phyloP scores from a whole-genome alignment of 2,113 vertebrate genomes.

The Odocoileus hemionus region DNA sequence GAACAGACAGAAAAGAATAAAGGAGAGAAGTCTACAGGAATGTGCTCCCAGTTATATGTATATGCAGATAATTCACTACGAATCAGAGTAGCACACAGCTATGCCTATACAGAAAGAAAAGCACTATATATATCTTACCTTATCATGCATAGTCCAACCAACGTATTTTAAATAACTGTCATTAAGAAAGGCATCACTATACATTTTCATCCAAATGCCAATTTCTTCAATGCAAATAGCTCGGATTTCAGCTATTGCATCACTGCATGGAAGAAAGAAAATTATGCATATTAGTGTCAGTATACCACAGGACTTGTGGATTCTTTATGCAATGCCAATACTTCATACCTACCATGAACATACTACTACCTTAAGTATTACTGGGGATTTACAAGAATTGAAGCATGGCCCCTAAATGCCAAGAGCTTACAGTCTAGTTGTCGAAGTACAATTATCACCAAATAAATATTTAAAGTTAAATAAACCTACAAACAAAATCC shows the following conservation, averaged over 20 bases:
- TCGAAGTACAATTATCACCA: background rate
- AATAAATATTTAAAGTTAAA: conserved; percentile 37
- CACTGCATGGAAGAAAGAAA: conserved; percentile 79
- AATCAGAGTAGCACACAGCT: background rate
- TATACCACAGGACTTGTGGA: background rate
- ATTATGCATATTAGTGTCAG: conserved; percentile 1
- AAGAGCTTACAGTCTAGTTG: background rate
- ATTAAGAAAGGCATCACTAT: conserved; percentile 99
- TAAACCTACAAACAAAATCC: conserved; percentile 27
- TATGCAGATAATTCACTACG: background rate
- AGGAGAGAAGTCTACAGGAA: background rate
- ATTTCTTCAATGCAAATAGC: conserved; percentile 99
- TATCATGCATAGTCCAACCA: conserved; percentile 99
- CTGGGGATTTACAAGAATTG: background rate
- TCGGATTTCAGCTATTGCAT: conserved; percentile 98
- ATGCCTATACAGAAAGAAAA: background rate
- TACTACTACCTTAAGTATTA: background rate
- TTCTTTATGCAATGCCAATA: background rate
- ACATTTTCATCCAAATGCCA: conserved; percentile 99
- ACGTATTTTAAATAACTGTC: conserved; percentile 99
- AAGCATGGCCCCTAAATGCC: background rate
- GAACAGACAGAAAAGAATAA: background rate
- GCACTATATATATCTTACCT: conserved; percentile 81
- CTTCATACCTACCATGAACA: background rate
- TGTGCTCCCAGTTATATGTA: background rate